These are phyloP conservation scores for human (Homo sapiens) DNA, from an alignment of 2,113 vertebrate genomes.

Conservation along the genomic window DNA sequence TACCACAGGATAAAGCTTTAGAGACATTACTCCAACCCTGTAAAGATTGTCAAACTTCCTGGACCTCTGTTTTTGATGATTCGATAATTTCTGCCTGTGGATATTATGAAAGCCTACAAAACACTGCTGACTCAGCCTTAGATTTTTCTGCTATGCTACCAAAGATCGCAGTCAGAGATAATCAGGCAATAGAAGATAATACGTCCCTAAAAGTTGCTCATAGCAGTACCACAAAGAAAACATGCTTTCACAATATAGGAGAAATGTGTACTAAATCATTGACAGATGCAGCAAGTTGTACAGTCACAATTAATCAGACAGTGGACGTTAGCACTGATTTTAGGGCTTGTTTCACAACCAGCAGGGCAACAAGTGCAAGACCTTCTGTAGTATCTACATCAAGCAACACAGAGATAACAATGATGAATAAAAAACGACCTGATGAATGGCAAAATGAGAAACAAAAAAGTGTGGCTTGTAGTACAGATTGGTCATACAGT, in stretches of 20 bases:
- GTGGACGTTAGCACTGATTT: conserved; percentile 69
- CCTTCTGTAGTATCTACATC: conserved; percentile 57
- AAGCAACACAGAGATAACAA: conserved; percentile 77
- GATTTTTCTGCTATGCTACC: neutral
- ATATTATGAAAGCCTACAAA: neutral
- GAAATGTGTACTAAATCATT: fast-evolving
- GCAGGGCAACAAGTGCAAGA: conserved; percentile 66
- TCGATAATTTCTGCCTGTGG: fast-evolving
- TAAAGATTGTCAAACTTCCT: fast-evolving
- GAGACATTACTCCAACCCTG: fast-evolving
- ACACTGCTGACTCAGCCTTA: neutral
- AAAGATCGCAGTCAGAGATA: neutral
- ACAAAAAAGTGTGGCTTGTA: conserved; percentile 59
- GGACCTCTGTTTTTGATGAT: conserved; percentile 2
- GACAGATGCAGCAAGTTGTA: fast-evolving
- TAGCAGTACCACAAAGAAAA: neutral
- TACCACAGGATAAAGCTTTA: neutral
- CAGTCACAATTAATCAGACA: conserved; percentile 33
- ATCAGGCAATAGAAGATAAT: neutral
- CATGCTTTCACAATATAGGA: fast-evolving
- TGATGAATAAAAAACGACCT: conserved; percentile 60
- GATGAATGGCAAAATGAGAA: neutral
- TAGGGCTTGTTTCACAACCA: conserved; percentile 74
- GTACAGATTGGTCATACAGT: conserved; percentile 48
- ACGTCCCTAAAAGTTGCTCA: fast-evolving